Evolutionary conservation across 2,888 invertebrate species (phyloP).

Genomic region (Megaustenia siamemsis): DNA sequence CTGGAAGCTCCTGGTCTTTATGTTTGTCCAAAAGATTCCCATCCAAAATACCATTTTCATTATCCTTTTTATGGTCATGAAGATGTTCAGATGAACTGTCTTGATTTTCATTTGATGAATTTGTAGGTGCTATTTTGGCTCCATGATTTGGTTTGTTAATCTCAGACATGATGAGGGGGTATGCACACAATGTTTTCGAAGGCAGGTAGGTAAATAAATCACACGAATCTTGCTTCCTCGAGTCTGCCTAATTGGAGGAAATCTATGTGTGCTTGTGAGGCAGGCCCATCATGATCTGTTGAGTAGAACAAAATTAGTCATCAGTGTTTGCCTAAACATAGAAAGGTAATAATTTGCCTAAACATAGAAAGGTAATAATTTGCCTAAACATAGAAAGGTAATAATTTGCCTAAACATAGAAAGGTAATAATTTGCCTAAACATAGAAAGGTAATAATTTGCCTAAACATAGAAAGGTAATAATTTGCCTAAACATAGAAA

Average conservation of each 20-base stretch:
- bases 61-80: not conserved
- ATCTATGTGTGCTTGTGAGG: not conserved
- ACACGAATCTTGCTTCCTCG: not conserved
- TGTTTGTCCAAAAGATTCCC: not conserved
- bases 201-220: too few relatives aligned
- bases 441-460: too few relatives aligned
- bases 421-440: too few relatives aligned
- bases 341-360: too few relatives aligned
- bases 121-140: not conserved
- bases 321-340: not conserved
- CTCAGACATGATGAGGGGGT: not conserved
- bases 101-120: not conserved
- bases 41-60: not conserved
- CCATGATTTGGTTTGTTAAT: not conserved
- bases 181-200: not conserved
- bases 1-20: constrained; percentile 4
- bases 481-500: too few relatives aligned
- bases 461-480: too few relatives aligned
- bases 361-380: too few relatives aligned
- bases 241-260: too few relatives aligned
- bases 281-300: not conserved
- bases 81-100: not conserved
- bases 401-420: too few relatives aligned
- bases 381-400: too few relatives aligned
- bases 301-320: not conserved